Percentiles rank a stretch among this genome's conserved stretches.
Evolutionary conservation across 2,113 vertebrate genomes (phyloP).

Genomic region (Heteronetta atricapilla): DNA sequence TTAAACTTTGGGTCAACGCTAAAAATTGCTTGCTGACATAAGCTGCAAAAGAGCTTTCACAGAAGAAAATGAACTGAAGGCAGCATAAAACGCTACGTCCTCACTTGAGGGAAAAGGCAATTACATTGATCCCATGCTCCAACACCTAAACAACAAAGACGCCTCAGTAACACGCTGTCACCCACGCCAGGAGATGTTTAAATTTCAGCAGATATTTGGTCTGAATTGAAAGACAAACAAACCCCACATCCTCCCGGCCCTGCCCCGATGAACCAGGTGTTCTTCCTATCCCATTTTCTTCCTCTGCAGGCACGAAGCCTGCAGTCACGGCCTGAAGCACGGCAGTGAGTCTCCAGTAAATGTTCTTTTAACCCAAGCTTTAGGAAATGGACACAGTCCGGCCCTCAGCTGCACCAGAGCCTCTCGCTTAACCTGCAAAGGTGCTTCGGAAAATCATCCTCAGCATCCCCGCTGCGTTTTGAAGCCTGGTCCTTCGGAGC

Average conservation of each 20-base stretch:
- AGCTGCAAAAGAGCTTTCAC: neutral
- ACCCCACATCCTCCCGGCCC: neutral
- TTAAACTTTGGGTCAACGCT: constrained; percentile 9
- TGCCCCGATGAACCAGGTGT: neutral
- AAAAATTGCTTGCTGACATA: neutral
- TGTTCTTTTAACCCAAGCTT: neutral
- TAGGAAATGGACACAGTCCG: neutral
- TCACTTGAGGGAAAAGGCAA: neutral
- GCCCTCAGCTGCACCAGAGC: neutral
- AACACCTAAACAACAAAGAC: neutral
- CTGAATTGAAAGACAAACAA: neutral
- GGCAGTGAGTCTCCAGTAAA: neutral
- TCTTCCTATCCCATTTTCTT: neutral
- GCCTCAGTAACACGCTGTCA: neutral
- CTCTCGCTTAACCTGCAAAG: neutral
- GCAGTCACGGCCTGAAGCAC: fast-evolving
- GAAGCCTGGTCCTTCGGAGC: neutral
- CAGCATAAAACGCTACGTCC: neutral
- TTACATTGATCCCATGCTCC: neutral
- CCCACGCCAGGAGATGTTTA: neutral
- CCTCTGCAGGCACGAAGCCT: neutral
- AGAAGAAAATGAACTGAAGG: neutral
- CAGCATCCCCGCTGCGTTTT: fast-evolving
- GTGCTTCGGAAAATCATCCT: neutral
- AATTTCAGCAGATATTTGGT: neutral